Percentiles rank a stretch among this genome's conserved stretches.
These are phyloP conservation scores for Synaphobranchus kaupii DNA, from an alignment of 2,797 vertebrate species.

Conservation along the genomic window DNA sequence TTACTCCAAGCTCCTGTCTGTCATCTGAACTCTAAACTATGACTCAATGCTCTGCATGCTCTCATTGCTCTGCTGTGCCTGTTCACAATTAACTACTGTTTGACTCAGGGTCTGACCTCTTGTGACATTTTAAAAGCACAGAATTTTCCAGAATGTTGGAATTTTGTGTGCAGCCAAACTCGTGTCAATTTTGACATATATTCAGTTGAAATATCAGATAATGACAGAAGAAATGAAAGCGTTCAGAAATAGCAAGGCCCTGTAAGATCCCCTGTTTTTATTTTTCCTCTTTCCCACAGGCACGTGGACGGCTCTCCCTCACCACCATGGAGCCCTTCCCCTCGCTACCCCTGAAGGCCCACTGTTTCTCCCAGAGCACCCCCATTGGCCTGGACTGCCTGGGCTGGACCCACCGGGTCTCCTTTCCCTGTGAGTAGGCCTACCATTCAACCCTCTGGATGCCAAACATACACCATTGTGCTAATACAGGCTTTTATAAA, in stretches of 20 bases:
- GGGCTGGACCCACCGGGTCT: constrained; percentile 68
- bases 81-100: background rate
- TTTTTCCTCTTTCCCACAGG: constrained; percentile 58
- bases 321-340: constrained; percentile 60
- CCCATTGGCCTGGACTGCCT: constrained; percentile 79
- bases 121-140: background rate
- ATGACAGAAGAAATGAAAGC: background rate
- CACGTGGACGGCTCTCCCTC: constrained; percentile 54
- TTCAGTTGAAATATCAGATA: background rate
- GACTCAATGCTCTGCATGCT: background rate
- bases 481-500: background rate
- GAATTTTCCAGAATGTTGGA: background rate
- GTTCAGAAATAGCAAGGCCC: background rate
- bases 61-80: background rate
- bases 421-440: constrained; percentile 71
- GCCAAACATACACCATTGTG: background rate
- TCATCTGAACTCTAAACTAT: background rate
- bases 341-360: constrained; percentile 69
- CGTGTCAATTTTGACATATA: background rate
- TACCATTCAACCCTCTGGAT: background rate
- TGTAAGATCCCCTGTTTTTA: background rate
- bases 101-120: background rate
- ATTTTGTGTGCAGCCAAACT: background rate
- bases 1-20: background rate
- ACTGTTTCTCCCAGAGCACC: constrained; percentile 84